Evolutionary conservation across 2,797 vertebrate genomes (phyloP).

Genomic region (Lutjanus argentimaculatus): DNA sequence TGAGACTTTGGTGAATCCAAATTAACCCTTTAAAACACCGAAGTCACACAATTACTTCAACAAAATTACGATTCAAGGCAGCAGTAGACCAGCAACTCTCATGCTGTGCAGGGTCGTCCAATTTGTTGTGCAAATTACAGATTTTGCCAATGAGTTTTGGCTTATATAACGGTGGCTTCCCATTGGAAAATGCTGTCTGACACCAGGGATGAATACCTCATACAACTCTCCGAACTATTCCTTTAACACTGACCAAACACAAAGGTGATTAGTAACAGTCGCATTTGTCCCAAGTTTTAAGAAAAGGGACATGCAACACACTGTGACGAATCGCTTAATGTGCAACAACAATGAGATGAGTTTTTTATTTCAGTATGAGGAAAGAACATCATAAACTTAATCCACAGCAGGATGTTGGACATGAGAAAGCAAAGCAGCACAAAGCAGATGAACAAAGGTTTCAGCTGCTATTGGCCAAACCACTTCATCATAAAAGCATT

Average conservation of each 20-base stretch:
- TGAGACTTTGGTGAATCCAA: too few relatives aligned
- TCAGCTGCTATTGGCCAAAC: conserved; percentile 2
- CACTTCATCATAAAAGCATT: conserved; percentile 18
- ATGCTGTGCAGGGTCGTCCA: too few relatives aligned
- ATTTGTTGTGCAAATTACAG: too few relatives aligned
- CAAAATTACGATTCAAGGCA: too few relatives aligned
- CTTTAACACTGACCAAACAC: background rate
- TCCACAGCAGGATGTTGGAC: background rate
- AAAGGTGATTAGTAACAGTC: background rate
- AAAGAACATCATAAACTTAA: background rate
- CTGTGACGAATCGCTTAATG: background rate
- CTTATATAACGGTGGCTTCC: too few relatives aligned
- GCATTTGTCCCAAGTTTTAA: background rate
- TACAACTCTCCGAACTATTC: too few relatives aligned
- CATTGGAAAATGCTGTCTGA: too few relatives aligned
- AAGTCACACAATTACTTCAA: too few relatives aligned
- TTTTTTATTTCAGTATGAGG: background rate
- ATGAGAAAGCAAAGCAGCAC: background rate
- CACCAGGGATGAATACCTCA: too few relatives aligned
- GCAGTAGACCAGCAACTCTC: too few relatives aligned
- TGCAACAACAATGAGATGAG: background rate
- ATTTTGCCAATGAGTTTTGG: too few relatives aligned
- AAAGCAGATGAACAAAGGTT: conserved; percentile 4
- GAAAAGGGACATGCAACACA: background rate
- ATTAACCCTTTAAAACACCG: too few relatives aligned